Percentiles rank a stretch among this genome's conserved stretches.
These are phyloP conservation scores for Pipistrellus pygmaeus DNA, from an alignment of 2,797 vertebrate species.

Conservation along the genomic window DNA sequence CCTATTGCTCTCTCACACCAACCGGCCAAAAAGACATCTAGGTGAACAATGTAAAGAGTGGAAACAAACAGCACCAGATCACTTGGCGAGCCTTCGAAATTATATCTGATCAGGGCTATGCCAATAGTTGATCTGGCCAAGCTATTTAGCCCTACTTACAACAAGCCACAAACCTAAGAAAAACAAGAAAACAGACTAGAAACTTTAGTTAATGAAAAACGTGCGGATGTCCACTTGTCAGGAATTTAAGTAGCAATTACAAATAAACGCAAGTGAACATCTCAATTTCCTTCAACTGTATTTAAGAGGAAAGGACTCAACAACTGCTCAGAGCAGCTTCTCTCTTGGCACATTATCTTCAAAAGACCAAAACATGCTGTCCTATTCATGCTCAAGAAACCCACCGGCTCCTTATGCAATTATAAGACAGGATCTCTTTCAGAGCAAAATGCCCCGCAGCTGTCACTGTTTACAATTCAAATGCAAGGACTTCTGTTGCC, in stretches of 20 bases:
- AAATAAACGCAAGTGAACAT: conserved; percentile 26
- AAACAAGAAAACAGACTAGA: not conserved
- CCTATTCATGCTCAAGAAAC: not conserved
- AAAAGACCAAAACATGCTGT: conserved; percentile 65
- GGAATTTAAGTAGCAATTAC: conserved; percentile 40
- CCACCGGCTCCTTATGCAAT: conserved; percentile 50
- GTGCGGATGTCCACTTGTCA: not conserved
- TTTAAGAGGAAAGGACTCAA: conserved; percentile 35
- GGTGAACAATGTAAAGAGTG: fast-evolving
- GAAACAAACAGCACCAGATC: not conserved
- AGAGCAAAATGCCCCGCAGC: conserved; percentile 72
- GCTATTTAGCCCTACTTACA: not conserved
- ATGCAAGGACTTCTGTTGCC: conserved; percentile 44
- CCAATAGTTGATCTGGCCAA: not conserved
- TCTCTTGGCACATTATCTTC: conserved; percentile 30
- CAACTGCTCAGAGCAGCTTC: conserved; percentile 22
- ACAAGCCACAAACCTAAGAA: not conserved
- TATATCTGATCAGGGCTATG: not conserved
- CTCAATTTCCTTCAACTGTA: conserved; percentile 57
- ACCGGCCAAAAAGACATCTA: not conserved
- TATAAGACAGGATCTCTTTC: conserved; percentile 59
- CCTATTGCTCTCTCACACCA: not conserved
- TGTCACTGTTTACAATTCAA: conserved; percentile 75
- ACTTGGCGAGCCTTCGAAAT: not conserved
- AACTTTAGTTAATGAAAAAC: conserved; percentile 13